These are phyloP conservation scores for Saguinus midas DNA, from an alignment of 2,113 vertebrate species.

Conservation along the genomic window DNA sequence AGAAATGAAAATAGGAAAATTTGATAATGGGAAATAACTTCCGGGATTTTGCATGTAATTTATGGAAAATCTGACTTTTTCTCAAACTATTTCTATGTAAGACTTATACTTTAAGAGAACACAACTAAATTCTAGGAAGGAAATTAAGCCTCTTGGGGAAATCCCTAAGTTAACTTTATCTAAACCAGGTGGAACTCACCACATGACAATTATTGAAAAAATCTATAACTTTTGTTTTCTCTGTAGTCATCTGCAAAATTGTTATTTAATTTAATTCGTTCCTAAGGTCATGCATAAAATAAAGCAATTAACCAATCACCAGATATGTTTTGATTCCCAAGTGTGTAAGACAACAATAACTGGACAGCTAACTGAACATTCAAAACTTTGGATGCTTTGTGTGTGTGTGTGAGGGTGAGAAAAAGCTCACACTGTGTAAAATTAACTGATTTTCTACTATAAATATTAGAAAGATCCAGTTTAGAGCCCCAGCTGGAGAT, in stretches of 20 bases:
- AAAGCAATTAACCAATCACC: background rate
- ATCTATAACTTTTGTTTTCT: background rate
- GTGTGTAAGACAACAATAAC: background rate
- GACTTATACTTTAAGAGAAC: background rate
- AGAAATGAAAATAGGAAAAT: background rate
- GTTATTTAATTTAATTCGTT: background rate
- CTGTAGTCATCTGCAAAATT: background rate
- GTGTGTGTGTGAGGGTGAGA: background rate
- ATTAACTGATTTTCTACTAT: background rate
- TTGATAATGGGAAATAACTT: background rate
- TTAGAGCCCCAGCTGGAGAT: background rate
- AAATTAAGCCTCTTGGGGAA: background rate
- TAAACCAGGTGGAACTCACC: background rate
- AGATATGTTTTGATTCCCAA: background rate
- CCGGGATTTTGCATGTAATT: background rate
- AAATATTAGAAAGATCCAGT: background rate
- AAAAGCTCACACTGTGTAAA: background rate
- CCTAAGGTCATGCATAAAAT: background rate
- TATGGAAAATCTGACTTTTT: constrained; percentile 3
- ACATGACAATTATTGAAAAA: background rate
- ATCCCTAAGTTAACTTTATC: background rate
- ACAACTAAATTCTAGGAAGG: background rate
- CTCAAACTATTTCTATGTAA: background rate
- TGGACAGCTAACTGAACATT: background rate
- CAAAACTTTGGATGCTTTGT: background rate